phyloP scores from a whole-genome alignment of 2,797 vertebrate species.

The Leptoclinus maculatus region DNA sequence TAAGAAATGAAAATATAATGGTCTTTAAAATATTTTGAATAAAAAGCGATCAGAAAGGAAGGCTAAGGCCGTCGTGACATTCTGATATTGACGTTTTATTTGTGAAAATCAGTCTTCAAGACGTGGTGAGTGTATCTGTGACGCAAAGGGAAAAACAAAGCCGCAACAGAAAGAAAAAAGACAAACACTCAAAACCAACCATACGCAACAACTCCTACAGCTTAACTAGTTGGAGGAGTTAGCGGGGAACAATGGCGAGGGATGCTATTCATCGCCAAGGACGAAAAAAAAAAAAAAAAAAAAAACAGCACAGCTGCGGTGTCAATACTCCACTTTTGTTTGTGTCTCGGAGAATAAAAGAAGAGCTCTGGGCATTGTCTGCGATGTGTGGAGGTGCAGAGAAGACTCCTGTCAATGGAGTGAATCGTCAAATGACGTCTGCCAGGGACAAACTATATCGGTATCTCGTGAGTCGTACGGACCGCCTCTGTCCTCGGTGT shows the following conservation, averaged over 20 bases:
- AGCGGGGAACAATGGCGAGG: conserved; percentile 24
- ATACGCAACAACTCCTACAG: conserved; percentile 27
- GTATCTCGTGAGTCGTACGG: background rate
- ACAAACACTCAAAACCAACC: background rate
- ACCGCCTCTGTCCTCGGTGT: no score
- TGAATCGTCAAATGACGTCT: conserved; percentile 14
- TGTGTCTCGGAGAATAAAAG: conserved; percentile 27
- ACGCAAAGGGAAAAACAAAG: background rate
- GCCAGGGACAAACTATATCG: conserved; percentile 23
- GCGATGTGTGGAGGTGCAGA: conserved; percentile 17
- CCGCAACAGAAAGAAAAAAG: no score
- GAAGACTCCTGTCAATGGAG: conserved; percentile 5
- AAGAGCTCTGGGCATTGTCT: conserved; percentile 15
- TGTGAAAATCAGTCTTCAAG: background rate
- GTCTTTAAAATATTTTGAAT: no score
- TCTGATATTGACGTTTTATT: background rate
- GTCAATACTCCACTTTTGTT: conserved; percentile 47
- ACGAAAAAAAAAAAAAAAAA: conserved; percentile 11
- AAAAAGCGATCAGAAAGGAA: background rate
- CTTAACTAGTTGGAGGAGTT: conserved; percentile 46
- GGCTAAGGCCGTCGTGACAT: background rate
- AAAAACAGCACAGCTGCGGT: conserved; percentile 12
- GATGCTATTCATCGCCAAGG: conserved; percentile 48
- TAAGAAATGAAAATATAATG: no score
- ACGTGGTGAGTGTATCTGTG: background rate